Evolutionary conservation across 1,140 invertebrate genomes (phyloP), one percentile per base, ranked within the genome.

Genomic region (Drosophila persimilis): DNA sequence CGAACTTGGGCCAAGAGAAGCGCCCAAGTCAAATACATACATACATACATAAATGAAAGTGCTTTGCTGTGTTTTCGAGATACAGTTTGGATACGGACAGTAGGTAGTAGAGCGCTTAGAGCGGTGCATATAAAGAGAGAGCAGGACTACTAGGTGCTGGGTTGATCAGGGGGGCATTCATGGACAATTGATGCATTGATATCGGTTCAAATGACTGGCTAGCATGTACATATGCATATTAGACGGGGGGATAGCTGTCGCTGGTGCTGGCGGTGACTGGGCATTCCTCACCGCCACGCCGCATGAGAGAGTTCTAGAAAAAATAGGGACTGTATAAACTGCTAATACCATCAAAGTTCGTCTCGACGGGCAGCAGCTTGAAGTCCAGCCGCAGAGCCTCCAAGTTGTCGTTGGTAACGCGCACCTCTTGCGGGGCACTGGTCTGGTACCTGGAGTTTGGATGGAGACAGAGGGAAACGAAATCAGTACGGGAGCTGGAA

Each of bases 321-420:
- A 85, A 85, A 77, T 90, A 90, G 63, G 90, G 83, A 85, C 78
- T 90, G 65, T 91, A 90, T 77, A 83, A 90, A 90, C 90, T 76
- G 90, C 84, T 90, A 75, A 90, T 91, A 91, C 90, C 90, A 90
- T 91, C 90, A 81, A 86, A 89, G 63, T 74, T 78, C 51, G 73
- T 77, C 59, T 86, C 77, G 47, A 89, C 64, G 55, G 91, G 90
- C 58, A 64, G 59, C 54, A 92, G 62, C 22, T 80, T 90, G 63
- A 92, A 91, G 73, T 92, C 90, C 46, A 92, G 35, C 17, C 90
- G 90, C 51, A 85, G 17, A 3, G 91, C 80, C 55, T 90, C 85
- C 43, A 66, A 65, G 43, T 84, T 83, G 24, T 86, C 75, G 26
- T 92, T 91, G 52, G 81, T 90, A 20, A 92, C 80, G 29, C 80